Evolutionary conservation across 2,797 vertebrate species (phyloP), one percentile per base, ranked within the genome.

Genomic region (Platyrinchus mystaceus): DNA sequence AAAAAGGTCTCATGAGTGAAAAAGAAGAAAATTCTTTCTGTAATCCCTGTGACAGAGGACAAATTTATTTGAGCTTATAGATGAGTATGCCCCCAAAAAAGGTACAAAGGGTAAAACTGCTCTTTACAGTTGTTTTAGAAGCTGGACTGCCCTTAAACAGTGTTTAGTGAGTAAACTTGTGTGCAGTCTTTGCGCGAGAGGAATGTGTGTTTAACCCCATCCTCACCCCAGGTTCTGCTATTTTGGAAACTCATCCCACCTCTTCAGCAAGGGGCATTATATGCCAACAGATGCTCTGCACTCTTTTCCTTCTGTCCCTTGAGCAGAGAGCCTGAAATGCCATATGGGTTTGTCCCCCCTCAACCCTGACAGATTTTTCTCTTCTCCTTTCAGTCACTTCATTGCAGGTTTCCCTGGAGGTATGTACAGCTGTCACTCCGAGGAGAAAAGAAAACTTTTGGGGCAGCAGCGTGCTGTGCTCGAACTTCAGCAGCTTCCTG

Each of bases 71-170:
- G 32, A 46, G 21, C 2, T 55, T 27, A 53, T 14, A 68, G 22
- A 41, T 16, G 27, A 74, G 16, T 10, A 52, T 24, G n/a, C 7
- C 0, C 13, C 19, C 0, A 0, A 0, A 20, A 43, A 77, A 53
- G 3, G 9, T 34, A 50, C 18, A 80, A 66, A 73, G 1, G 82
- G 26, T 10, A 78, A 22, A 87, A 66, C 17, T 86, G 50, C 6
- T 63, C 18, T 46, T 67, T 46, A 36, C 12, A 50, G 27, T 30
- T 70, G 9, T 47, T 93, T 82, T 26, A 66, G 28, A 76, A 30
- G 13, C 3, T 55, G 15, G 2, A 7, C 17, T 69, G 24, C 46
- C 2, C 41, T 82, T 67, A 43, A 36, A 32, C 21, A 56, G 66
- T 7, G 18, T 63, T 43, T 44, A 50, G 28, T 28, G 12, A 3